A percentile compares a stretch with the other conserved stretches of the same genome.
These are phyloP conservation scores for Rhabdomys pumilio DNA, from an alignment of 2,797 vertebrate species.

Conservation along the genomic window DNA sequence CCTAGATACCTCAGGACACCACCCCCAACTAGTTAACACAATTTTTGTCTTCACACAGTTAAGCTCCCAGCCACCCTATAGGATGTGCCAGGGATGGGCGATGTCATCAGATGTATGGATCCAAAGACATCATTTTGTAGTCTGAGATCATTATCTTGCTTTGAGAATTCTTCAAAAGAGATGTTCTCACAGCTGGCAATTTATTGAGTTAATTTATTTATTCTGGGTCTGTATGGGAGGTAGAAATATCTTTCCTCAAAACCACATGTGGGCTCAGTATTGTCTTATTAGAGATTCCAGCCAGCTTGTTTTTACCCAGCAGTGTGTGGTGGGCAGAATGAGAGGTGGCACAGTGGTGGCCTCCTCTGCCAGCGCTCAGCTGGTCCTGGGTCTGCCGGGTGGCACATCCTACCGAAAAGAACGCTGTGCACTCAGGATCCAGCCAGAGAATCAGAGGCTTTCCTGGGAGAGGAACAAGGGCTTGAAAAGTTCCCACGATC, in stretches of 20 bases:
- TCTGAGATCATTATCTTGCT: not conserved
- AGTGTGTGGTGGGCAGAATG: not conserved
- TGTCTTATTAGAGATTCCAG: no score
- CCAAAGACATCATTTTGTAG: not conserved
- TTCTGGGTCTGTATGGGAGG: not conserved
- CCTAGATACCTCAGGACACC: no score
- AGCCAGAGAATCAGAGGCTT: not conserved
- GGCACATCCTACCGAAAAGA: not conserved
- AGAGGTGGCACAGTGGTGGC: not conserved
- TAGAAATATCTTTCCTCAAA: constrained; percentile 1
- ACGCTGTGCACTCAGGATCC: rapidly evolving
- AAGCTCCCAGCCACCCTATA: not conserved
- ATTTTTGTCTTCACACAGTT: not conserved
- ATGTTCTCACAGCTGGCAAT: constrained; percentile 7
- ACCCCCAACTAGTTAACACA: no score
- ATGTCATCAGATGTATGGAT: not conserved
- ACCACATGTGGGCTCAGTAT: not conserved
- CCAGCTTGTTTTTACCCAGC: not conserved
- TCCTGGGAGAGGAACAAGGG: not conserved
- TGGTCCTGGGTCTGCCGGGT: not conserved
- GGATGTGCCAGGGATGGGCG: no score
- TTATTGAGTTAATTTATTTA: constrained; percentile 20
- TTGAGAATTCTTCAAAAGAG: constrained; percentile 51
- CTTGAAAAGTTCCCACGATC: not conserved
- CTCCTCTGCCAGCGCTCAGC: not conserved